phyloP scores from a whole-genome alignment of 1,140 invertebrate genomes.

The Dufourea novaeangliae region DNA sequence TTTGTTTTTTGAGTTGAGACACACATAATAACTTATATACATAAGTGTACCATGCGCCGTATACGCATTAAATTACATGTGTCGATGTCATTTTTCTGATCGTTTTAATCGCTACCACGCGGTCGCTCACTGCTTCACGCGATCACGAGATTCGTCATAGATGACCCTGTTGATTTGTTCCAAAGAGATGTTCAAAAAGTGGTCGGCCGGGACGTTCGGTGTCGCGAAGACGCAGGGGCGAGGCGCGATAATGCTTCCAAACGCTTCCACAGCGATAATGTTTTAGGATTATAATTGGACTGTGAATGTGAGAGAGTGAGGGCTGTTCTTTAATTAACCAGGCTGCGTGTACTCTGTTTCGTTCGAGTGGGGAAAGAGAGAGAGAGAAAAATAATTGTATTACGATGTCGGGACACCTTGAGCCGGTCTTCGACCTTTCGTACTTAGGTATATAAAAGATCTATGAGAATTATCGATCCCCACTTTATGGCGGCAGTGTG shows the following conservation, averaged over 20 bases:
- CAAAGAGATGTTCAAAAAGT: no score
- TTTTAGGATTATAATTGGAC: conserved; percentile 20
- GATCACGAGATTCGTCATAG: no score
- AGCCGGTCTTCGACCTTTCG: no score
- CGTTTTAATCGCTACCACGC: conserved; percentile 33
- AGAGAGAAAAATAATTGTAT: no score
- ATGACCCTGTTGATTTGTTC: no score
- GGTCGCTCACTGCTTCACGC: conserved; percentile 9
- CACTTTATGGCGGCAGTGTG: no score
- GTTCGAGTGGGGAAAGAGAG: not conserved
- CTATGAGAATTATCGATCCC: no score
- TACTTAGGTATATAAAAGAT: no score
- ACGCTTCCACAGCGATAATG: conserved; percentile 34
- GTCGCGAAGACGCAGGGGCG: not conserved
- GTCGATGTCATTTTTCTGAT: conserved; percentile 47
- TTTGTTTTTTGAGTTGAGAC: no score
- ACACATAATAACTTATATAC: no score
- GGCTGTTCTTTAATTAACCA: conserved; percentile 7
- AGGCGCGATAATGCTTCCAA: conserved; percentile 3
- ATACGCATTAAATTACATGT: conserved; percentile 27
- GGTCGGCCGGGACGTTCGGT: not conserved
- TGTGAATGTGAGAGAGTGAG: no score
- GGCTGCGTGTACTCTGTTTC: not conserved
- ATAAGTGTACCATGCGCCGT: conserved; percentile 39
- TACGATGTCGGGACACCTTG: no score